phyloP scores from a whole-genome alignment of 2,888 invertebrate genomes.

The Drosophila rubida region DNA sequence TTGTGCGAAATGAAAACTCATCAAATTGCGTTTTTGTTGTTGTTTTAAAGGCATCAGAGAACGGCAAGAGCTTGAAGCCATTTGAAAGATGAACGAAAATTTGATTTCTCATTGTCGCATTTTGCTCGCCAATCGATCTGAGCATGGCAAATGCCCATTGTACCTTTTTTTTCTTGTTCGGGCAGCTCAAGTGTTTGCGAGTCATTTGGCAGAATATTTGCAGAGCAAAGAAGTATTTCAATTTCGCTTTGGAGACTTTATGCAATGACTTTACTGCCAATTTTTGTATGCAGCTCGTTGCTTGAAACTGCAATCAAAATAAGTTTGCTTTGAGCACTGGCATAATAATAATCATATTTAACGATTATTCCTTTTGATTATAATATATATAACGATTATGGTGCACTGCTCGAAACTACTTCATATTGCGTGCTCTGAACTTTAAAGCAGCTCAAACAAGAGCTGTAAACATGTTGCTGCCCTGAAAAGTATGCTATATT shows the following conservation, averaged over 20 bases:
- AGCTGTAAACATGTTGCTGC: background rate
- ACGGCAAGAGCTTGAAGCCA: background rate
- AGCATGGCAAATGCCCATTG: background rate
- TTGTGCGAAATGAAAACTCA: background rate
- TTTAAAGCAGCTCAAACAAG: background rate
- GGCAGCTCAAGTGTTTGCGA: background rate
- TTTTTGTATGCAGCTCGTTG: background rate
- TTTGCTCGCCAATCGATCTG: background rate
- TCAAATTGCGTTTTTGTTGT: background rate
- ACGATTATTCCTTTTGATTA: background rate
- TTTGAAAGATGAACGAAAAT: background rate
- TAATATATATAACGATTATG: background rate
- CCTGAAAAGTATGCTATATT: slow-evolving; percentile 8
- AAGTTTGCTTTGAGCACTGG: background rate
- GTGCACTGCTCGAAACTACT: background rate
- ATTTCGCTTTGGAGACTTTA: background rate
- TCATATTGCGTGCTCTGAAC: background rate
- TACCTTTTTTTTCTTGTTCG: background rate
- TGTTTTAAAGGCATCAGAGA: background rate
- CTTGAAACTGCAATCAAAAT: background rate
- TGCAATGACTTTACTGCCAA: background rate
- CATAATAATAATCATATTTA: background rate
- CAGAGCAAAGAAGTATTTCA: background rate
- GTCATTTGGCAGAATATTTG: background rate
- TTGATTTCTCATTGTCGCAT: slow-evolving; percentile 1